Conservation (phyloP, 2,888 invertebrate species). For the Catocala nupta region DNA sequence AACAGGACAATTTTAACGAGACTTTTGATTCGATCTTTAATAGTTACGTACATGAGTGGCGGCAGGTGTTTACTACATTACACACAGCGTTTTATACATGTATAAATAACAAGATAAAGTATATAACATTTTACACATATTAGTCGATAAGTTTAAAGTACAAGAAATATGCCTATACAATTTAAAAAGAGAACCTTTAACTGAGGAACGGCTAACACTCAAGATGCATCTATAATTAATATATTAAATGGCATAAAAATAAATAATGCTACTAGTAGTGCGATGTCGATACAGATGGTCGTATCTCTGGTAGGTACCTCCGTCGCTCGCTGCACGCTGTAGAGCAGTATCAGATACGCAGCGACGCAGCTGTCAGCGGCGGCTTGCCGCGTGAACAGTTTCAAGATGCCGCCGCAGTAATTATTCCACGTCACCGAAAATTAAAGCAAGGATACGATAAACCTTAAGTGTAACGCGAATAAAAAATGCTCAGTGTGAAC, state of each 20-base stretch:
- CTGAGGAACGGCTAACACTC: too few species aligned
- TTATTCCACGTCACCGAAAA: slow-evolving; percentile 81
- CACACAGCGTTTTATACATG: slow-evolving; percentile 22
- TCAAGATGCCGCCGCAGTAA: slow-evolving; percentile 71
- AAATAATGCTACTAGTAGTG: slow-evolving; percentile 32
- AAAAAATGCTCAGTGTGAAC: slow-evolving; percentile 69
- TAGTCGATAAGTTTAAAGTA: too few species aligned
- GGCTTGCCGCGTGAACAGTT: slow-evolving; percentile 73
- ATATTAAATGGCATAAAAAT: slow-evolving; percentile 34
- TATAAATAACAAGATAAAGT: slow-evolving; percentile 10
- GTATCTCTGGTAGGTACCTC: slow-evolving; percentile 47
- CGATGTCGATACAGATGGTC: slow-evolving; percentile 29
- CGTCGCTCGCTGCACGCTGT: slow-evolving; percentile 34
- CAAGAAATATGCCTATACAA: too few species aligned
- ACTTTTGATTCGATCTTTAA: slow-evolving; percentile 40
- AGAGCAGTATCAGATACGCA: slow-evolving; percentile 61
- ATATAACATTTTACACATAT: neutral
- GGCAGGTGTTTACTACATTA: slow-evolving; percentile 42
- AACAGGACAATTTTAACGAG: slow-evolving; percentile 52
- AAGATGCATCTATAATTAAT: slow-evolving; percentile 27
- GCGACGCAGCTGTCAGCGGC: slow-evolving; percentile 71
- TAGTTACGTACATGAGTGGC: slow-evolving; percentile 10
- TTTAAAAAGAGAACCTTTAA: too few species aligned
- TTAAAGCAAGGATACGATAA: slow-evolving; percentile 78
- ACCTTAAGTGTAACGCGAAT: slow-evolving; percentile 68